Percentiles rank a stretch among this genome's conserved stretches.
Conservation (phyloP, 1,140 invertebrate species). For the Chionoecetes opilio region DNA sequence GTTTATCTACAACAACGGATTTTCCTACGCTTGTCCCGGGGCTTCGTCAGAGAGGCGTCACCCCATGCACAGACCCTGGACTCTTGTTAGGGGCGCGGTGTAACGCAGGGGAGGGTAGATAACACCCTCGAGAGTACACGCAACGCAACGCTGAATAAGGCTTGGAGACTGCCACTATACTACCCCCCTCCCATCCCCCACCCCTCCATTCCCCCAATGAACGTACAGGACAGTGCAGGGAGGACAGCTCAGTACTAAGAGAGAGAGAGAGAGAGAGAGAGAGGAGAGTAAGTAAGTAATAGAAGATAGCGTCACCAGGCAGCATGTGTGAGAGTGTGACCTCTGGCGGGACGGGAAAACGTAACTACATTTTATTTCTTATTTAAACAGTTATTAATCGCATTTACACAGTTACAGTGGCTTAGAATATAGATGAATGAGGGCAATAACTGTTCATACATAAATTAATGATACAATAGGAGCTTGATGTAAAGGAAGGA, state of each 20-base stretch:
- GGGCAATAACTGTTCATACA: too few species aligned
- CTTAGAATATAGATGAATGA: too few species aligned
- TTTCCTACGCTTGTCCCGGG: neutral
- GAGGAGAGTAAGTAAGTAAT: neutral
- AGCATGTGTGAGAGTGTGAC: neutral
- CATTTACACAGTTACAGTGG: too few species aligned
- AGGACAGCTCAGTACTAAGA: too few species aligned
- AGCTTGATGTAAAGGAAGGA: too few species aligned
- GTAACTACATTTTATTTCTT: too few species aligned
- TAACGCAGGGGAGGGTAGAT: neutral
- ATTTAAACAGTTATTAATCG: too few species aligned
- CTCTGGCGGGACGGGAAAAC: neutral
- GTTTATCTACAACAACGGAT: too few species aligned
- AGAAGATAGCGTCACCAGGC: neutral
- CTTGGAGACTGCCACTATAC: neutral
- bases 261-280: neutral
- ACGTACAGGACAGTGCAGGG: too few species aligned
- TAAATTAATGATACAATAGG: too few species aligned
- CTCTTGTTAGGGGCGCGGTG: neutral
- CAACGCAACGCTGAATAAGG: slow-evolving; percentile 12
- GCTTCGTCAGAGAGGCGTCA: neutral
- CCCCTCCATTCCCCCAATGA: too few species aligned
- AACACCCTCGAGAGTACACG: neutral
- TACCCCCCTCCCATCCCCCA: too few species aligned
- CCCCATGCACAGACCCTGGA: neutral